phyloP scores from a whole-genome alignment of 2,888 invertebrate genomes.

The Cheilosia impressa region DNA sequence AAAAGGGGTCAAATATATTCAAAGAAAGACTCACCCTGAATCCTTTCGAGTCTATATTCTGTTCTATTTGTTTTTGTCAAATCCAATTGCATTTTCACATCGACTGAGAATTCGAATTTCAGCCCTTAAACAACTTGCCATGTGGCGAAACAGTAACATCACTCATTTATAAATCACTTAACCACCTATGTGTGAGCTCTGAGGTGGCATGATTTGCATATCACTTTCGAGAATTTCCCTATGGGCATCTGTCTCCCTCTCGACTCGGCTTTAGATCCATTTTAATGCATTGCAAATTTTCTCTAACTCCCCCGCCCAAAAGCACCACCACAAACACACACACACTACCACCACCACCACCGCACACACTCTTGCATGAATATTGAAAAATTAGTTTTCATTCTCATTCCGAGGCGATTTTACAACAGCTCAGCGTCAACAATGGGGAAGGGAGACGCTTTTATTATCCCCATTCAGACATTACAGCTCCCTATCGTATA shows the following conservation, averaged over 20 bases:
- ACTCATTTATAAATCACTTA: slow-evolving; percentile 57
- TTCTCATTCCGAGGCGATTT: slow-evolving; percentile 49
- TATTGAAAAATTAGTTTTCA: slow-evolving; percentile 71
- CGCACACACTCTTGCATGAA: slow-evolving; percentile 12
- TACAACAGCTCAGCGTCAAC: slow-evolving; percentile 30
- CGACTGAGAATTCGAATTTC: background rate
- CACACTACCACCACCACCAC: background rate
- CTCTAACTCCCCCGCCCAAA: slow-evolving; percentile 1
- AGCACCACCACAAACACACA: background rate
- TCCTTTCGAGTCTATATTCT: too few species aligned
- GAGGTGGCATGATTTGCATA: slow-evolving; percentile 44
- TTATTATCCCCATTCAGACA: slow-evolving; percentile 60
- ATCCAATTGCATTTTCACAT: too few species aligned
- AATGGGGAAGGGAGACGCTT: slow-evolving; percentile 25
- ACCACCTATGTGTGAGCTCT: slow-evolving; percentile 27
- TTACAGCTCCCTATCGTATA: slow-evolving; percentile 52
- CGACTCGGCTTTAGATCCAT: slow-evolving; percentile 1
- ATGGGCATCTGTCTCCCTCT: slow-evolving; percentile 13
- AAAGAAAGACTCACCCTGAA: too few species aligned
- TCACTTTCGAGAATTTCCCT: slow-evolving; percentile 59
- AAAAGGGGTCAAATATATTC: too few species aligned
- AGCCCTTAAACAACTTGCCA: background rate
- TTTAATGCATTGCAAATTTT: slow-evolving; percentile 61
- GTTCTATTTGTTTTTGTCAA: too few species aligned
- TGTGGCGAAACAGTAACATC: background rate